phyloP scores from a whole-genome alignment of 2,888 invertebrate genomes.

The Panzeria rudis region DNA sequence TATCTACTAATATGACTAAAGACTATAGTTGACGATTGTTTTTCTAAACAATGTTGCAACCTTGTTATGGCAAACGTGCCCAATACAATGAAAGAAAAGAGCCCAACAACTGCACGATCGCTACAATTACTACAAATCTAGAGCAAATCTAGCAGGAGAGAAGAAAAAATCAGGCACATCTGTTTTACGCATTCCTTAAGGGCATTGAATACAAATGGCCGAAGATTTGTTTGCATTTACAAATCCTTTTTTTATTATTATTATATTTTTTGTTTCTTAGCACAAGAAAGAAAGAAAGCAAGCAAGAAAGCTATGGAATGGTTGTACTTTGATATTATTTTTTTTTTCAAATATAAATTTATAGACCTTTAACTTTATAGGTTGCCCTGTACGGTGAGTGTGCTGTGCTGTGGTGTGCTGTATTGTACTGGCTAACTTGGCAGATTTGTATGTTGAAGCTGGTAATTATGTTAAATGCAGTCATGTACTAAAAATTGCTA shows the following conservation, averaged over 20 bases:
- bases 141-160: constrained; percentile 65
- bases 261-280: constrained; percentile 14
- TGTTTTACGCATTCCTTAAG: constrained; percentile 71
- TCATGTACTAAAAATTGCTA: constrained; percentile 70
- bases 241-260: constrained; percentile 29
- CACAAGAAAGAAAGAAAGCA: constrained; percentile 22
- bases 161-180: constrained; percentile 53
- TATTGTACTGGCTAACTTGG: constrained; percentile 35
- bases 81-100: constrained; percentile 9
- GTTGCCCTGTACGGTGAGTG: constrained; percentile 5
- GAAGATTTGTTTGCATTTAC: constrained; percentile 55
- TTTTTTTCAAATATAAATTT: constrained; percentile 38
- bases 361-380: constrained; percentile 61
- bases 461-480: constrained; percentile 71
- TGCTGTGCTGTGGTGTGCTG: background rate
- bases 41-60: constrained; percentile 18
- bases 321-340: background rate
- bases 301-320: constrained; percentile 30
- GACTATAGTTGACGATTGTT: background rate
- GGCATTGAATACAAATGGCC: constrained; percentile 57
- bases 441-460: constrained; percentile 64
- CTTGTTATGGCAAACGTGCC: background rate
- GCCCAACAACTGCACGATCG: constrained; percentile 28
- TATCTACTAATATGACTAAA: background rate
- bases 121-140: constrained; percentile 54